Evolutionary conservation across 2,113 vertebrate species (phyloP), one percentile per base, ranked within the genome.

Genomic region (Oreamnos americanus): DNA sequence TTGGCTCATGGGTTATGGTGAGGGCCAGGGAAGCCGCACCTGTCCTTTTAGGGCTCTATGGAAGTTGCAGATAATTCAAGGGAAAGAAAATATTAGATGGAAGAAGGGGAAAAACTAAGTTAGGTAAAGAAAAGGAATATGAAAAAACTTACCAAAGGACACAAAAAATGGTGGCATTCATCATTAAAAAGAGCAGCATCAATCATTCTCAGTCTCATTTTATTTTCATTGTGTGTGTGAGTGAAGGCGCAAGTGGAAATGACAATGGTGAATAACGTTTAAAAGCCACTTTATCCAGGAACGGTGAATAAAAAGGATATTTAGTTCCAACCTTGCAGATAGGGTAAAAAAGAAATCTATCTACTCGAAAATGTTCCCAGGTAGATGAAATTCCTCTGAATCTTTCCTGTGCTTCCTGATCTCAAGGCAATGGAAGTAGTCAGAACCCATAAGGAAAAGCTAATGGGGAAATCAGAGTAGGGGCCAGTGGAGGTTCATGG

Each of bases 261-360:
- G 95, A 94, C 95, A 93, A 76, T 92, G 82, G 93, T 30, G 51
- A 95, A 97, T 96, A 87, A 87, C 83, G 93, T 98, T 91, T 91
- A 87, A 96, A 95, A 97, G 94, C 92, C 57, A 96, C 92, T 96
- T 98, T 90, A 74, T 76, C 87, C 62, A 74, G 30, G 51, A 96
- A 90, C 82, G 90, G 71, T 76, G 96, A 95, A 84, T 91, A 88
- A 97, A 83, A 91, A 90, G 95, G 83, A 58, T 92, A 89, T 84
- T 97, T 97, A 96, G 86, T 90, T 96, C 87, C 93, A 98, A 84
- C 88, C 88, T 97, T 97, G 47, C 71, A 89, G 60, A 60, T 87
- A 71, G 49, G 60, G 67, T 88, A 23, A 88, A 93, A 92, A 97
- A 95, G 62, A 79, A 94, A 79, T 76, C 89, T 85, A n/a, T 92